These are phyloP conservation scores for Cyclina sinensis DNA, from an alignment of 1,140 invertebrate genomes.

Conservation along the genomic window DNA sequence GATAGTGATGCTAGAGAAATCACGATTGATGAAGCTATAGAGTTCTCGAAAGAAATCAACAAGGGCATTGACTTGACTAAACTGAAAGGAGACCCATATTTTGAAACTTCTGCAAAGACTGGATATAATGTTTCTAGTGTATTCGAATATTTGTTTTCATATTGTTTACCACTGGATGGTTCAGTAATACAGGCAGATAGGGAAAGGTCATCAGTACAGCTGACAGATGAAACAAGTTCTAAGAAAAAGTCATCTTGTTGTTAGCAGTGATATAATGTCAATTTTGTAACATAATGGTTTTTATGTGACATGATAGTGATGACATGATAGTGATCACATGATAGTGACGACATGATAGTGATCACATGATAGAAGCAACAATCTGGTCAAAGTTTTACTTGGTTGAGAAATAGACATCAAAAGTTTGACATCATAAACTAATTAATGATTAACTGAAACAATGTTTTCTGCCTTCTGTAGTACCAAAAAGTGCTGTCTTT, in stretches of 20 bases:
- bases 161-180: conserved; percentile 80
- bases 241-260: not conserved
- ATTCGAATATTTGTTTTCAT: conserved; percentile 86
- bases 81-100: conserved; percentile 82
- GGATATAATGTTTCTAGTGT: conserved; percentile 84
- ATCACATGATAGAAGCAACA: too few relatives aligned
- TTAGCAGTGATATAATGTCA: not conserved
- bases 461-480: too few relatives aligned
- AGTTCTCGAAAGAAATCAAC: conserved; percentile 83
- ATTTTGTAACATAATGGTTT: not conserved
- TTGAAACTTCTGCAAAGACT: conserved; percentile 86
- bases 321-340: too few relatives aligned
- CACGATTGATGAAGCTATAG: conserved; percentile 78
- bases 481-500: too few relatives aligned
- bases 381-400: too few relatives aligned
- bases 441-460: too few relatives aligned
- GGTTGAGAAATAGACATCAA: too few relatives aligned
- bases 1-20: conserved; percentile 74
- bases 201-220: not conserved
- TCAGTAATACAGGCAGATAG: not conserved
- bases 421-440: too few relatives aligned
- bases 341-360: too few relatives aligned
- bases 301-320: not conserved
- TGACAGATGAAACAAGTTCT: not conserved
- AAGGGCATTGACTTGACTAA: conserved; percentile 74